Conservation (phyloP, 2,113 vertebrate genomes). For the Phalacrocorax carbo region DNA sequence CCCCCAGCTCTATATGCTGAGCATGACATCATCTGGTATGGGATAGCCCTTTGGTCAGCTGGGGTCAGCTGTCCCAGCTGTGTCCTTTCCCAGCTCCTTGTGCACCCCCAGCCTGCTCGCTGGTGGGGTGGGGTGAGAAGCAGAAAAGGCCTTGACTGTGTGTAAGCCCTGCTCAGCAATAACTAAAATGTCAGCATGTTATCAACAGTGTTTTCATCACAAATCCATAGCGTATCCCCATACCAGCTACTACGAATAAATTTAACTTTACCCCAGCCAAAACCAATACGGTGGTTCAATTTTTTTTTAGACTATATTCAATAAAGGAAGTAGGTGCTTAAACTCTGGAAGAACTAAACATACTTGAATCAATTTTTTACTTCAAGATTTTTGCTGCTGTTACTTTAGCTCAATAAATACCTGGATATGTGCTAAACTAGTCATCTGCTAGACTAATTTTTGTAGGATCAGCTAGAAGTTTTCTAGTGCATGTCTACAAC, state of each 20-base stretch:
- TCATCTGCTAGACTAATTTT: neutral
- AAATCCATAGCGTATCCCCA: neutral
- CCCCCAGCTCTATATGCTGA: neutral
- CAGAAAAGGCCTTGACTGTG: neutral
- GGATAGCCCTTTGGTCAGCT: neutral
- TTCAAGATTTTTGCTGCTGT: neutral
- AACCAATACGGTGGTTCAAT: neutral
- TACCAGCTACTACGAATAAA: neutral
- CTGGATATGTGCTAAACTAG: neutral
- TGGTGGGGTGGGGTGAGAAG: neutral
- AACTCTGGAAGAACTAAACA: neutral
- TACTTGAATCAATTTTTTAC: neutral
- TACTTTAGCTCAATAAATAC: neutral
- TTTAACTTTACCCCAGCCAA: neutral
- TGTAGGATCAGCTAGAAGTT: neutral
- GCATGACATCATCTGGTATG: fast-evolving
- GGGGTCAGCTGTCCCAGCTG: neutral
- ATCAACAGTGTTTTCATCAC: neutral
- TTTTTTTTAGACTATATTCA: fast-evolving
- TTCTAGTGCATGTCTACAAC: neutral
- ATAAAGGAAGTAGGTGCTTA: neutral
- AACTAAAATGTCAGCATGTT: neutral
- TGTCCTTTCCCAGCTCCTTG: neutral
- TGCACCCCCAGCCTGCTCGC: neutral
- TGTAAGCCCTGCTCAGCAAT: neutral